phyloP scores from a whole-genome alignment of 2,113 vertebrate genomes.

The Cathartes aura region DNA sequence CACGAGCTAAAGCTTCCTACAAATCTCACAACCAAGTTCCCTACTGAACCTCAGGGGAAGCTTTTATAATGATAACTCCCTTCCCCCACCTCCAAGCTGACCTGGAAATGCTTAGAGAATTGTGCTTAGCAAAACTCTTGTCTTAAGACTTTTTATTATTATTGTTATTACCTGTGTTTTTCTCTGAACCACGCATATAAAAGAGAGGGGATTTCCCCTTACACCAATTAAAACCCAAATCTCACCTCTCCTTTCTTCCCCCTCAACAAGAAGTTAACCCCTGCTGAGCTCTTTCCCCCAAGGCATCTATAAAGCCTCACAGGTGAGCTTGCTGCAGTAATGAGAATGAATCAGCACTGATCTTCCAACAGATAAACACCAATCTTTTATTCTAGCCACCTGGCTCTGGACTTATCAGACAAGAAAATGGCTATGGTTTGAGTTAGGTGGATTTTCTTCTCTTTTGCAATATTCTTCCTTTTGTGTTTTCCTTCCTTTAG shows the following conservation, averaged over 20 bases:
- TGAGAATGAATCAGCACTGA: slow-evolving; percentile 78
- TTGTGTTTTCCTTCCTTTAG: slow-evolving; percentile 24
- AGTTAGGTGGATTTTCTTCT: slow-evolving; percentile 46
- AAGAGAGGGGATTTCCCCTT: slow-evolving; percentile 76
- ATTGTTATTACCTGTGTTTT: slow-evolving; percentile 42
- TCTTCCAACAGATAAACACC: slow-evolving; percentile 78
- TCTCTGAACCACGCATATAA: slow-evolving; percentile 45
- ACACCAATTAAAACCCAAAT: slow-evolving; percentile 74
- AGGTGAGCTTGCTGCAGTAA: slow-evolving; percentile 78
- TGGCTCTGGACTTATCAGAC: slow-evolving; percentile 54
- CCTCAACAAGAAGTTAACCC: slow-evolving; percentile 76
- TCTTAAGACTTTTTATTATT: slow-evolving; percentile 42
- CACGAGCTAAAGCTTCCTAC: not conserved
- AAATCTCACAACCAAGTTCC: not conserved
- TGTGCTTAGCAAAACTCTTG: not conserved
- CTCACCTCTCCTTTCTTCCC: slow-evolving; percentile 64
- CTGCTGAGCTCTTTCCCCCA: slow-evolving; percentile 75
- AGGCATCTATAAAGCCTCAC: slow-evolving; percentile 79
- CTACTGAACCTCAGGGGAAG: slow-evolving; percentile 12
- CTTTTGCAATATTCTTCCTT: slow-evolving; percentile 4
- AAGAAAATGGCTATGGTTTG: slow-evolving; percentile 20
- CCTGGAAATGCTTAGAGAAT: slow-evolving; percentile 44
- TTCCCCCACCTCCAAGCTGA: slow-evolving; percentile 16
- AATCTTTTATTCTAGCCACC: slow-evolving; percentile 77
- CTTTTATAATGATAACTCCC: not conserved